Evolutionary conservation across 2,888 invertebrate species (phyloP), one percentile per base, ranked within the genome.

Genomic region (Dendrolimus houi): DNA sequence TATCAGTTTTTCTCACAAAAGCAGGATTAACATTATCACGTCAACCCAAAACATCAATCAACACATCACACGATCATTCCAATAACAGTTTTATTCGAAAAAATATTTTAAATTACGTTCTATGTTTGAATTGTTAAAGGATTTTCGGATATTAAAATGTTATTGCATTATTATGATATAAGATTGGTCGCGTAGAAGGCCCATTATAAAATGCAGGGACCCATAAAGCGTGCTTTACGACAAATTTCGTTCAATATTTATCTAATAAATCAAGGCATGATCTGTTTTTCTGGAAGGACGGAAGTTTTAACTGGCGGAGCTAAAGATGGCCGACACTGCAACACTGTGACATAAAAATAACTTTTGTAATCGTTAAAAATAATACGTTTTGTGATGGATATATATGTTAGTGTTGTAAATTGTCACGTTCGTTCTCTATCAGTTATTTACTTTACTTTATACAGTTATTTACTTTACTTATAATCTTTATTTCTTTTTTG

Each of bases 191-290:
- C 12, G 47, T 47, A 47, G 9, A 10, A 47, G 12, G 47, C 47
- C 47, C 47, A 47, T 10, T 10, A 47, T 47, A 47, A 74, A 72
- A 75, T 68, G 69, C 70, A 62, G 59, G 55, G 59, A 63, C 65
- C 71, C 70, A 75, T 85, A 84, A 84, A 81, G 60, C 61, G 63
- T 63, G 67, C 62, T 83, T 85, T 83, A 85, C 76, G 84, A 85
- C 80, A 82, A 81, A 83, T 79, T 81, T 74, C 70, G 78, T 85
- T 74, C 79, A 82, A 83, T 81, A 80, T 85, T 83, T 81, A 74
- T 73, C 67, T 72, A 70, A 73, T 85, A 85, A 83, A 85, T 84
- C 82, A 78, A 61, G 52, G 52, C 65, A 70, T 79, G 78, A 78
- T 83, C 80, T 80, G 82, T 75, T 82, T 81, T 75, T 74, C 64